These are phyloP conservation scores for Neoitamus cyanurus DNA, from an alignment of 2,888 invertebrate species.

Conservation along the genomic window DNA sequence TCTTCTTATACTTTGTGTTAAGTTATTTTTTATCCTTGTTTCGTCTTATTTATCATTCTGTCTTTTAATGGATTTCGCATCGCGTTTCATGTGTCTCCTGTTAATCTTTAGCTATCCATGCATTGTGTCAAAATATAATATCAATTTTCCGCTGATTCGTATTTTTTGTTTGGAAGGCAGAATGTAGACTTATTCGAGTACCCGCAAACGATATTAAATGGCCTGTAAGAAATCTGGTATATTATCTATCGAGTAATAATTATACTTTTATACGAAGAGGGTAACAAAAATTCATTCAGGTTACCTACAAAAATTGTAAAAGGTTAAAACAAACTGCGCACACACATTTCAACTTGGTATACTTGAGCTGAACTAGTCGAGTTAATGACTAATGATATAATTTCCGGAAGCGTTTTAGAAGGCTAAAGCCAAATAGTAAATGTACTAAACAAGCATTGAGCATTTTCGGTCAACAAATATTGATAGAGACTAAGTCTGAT, in stretches of 20 bases:
- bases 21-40: not conserved
- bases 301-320: too few species aligned
- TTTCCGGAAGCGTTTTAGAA: too few species aligned
- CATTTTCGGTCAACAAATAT: too few species aligned
- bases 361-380: too few species aligned
- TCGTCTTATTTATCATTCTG: not conserved
- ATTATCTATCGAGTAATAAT: not conserved
- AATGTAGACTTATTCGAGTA: conserved; percentile 17
- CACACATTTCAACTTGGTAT: too few species aligned
- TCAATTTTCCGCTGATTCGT: conserved; percentile 1
- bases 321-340: too few species aligned
- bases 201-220: conserved; percentile 34
- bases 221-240: not conserved
- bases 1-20: conserved; percentile 12
- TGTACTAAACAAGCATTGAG: too few species aligned
- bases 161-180: conserved; percentile 33
- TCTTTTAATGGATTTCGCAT: not conserved
- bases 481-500: too few species aligned
- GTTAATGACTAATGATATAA: too few species aligned
- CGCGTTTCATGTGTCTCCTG: not conserved
- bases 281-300: too few species aligned
- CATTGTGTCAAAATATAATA: conserved; percentile 16
- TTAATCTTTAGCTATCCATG: not conserved
- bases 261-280: too few species aligned
- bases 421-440: too few species aligned